These are phyloP conservation scores for Oplegnathus fasciatus DNA, from an alignment of 2,113 vertebrate species.

Conservation along the genomic window DNA sequence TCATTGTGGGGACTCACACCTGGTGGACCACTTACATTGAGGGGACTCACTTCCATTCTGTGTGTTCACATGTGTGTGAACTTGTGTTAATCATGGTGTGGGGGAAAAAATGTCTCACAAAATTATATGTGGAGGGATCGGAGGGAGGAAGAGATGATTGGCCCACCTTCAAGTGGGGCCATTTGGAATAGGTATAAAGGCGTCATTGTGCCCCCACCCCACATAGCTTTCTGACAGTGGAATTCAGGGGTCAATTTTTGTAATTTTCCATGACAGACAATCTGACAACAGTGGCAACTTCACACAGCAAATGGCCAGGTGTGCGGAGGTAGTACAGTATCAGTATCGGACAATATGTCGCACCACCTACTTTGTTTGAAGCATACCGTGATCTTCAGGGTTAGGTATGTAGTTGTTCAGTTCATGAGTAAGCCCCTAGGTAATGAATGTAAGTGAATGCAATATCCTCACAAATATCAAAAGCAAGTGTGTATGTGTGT, in stretches of 20 bases:
- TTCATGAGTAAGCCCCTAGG: not conserved
- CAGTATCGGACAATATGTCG: not conserved
- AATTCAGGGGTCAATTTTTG: not conserved
- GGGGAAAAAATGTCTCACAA: not conserved
- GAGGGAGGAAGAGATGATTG: not conserved
- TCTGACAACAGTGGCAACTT: not conserved
- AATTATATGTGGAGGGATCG: not conserved
- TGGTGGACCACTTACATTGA: not conserved
- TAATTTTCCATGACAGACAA: not conserved
- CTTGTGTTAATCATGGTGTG: not conserved
- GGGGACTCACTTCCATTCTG: not conserved
- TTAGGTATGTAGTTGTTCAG: not conserved
- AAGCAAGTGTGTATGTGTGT: not conserved
- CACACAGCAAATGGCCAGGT: not conserved
- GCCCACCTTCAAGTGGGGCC: not conserved
- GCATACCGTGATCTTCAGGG: not conserved
- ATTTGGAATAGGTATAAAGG: not conserved
- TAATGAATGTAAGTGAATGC: not conserved
- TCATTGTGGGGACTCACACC: not conserved
- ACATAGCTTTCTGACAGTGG: not conserved
- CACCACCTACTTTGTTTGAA: not conserved
- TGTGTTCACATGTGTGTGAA: not conserved
- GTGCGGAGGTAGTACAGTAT: not conserved
- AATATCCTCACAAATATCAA: constrained; percentile 14
- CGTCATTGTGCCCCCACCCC: not conserved